These are phyloP conservation scores for Grapholita molesta DNA, from an alignment of 1,140 invertebrate genomes.

Conservation along the genomic window DNA sequence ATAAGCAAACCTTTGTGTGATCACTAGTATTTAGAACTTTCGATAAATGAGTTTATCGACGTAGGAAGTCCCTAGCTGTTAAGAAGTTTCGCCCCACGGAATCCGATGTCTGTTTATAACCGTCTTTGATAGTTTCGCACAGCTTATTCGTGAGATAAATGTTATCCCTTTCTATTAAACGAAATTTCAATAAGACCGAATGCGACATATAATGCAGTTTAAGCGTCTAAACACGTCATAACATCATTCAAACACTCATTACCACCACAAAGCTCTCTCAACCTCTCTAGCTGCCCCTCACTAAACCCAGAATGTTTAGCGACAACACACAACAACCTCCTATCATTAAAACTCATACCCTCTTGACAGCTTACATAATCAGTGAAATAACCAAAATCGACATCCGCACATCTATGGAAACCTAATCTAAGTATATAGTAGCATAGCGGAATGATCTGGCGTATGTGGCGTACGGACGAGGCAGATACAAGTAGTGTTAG, in stretches of 20 bases:
- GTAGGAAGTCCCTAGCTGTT: too few species aligned
- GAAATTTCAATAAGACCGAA: too few species aligned
- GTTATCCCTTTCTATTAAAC: too few species aligned
- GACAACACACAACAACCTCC: constrained; percentile 65
- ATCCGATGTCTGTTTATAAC: too few species aligned
- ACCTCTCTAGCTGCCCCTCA: constrained; percentile 52
- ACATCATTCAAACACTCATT: constrained; percentile 58
- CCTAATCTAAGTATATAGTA: constrained; percentile 49
- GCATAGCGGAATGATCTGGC: constrained; percentile 44
- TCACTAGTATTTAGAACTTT: too few species aligned
- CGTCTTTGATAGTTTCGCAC: too few species aligned
- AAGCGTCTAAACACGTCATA: constrained; percentile 45
- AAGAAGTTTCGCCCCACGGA: too few species aligned
- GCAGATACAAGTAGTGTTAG: constrained; percentile 61
- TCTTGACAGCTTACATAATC: constrained; percentile 31
- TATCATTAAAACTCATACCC: constrained; percentile 58
- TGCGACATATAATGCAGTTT: not conserved
- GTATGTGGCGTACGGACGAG: constrained; percentile 53
- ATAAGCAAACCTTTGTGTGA: too few species aligned
- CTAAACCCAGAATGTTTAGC: constrained; percentile 64
- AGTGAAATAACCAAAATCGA: constrained; percentile 42
- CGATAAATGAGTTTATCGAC: too few species aligned
- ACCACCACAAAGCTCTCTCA: constrained; percentile 59
- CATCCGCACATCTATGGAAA: constrained; percentile 32
- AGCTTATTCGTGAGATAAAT: too few species aligned